Evolutionary conservation across 2,797 vertebrate genomes (phyloP).

Genomic region (Holocentrus rufus): DNA sequence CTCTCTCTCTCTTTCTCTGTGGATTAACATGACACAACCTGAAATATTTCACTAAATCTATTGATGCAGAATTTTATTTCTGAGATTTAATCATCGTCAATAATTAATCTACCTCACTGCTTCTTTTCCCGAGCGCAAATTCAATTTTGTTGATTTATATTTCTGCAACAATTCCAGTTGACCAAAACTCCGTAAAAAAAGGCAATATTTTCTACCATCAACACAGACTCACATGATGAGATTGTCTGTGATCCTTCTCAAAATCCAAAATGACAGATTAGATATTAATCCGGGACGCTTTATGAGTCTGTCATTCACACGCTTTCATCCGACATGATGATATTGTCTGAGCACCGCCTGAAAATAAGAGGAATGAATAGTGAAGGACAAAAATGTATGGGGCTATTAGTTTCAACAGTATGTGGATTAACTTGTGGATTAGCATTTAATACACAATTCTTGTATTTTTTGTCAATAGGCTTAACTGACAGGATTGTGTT

Average conservation of each 20-base stretch:
- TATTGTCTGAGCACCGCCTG: slow-evolving; percentile 45
- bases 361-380: slow-evolving; percentile 36
- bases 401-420: slow-evolving; percentile 37
- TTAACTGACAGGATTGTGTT: slow-evolving; percentile 63
- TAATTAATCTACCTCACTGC: slow-evolving; percentile 15
- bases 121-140: neutral
- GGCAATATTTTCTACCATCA: slow-evolving; percentile 37
- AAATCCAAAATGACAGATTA: slow-evolving; percentile 65
- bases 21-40: too few relatives aligned
- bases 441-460: slow-evolving; percentile 39
- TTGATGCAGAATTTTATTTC: neutral
- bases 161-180: slow-evolving; percentile 24
- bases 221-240: slow-evolving; percentile 44
- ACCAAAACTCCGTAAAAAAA: slow-evolving; percentile 27
- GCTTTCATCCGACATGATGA: slow-evolving; percentile 38
- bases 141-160: slow-evolving; percentile 5
- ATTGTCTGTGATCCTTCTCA: slow-evolving; percentile 58
- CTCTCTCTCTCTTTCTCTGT: neutral
- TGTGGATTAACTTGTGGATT: slow-evolving; percentile 64
- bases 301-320: slow-evolving; percentile 72
- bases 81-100: slow-evolving; percentile 1
- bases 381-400: slow-evolving; percentile 45
- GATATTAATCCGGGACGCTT: slow-evolving; percentile 62
- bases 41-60: too few relatives aligned
- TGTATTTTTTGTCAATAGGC: slow-evolving; percentile 30